These are phyloP conservation scores for Pogonomyrmex barbatus DNA, from an alignment of 1,140 invertebrate species.

Conservation along the genomic window DNA sequence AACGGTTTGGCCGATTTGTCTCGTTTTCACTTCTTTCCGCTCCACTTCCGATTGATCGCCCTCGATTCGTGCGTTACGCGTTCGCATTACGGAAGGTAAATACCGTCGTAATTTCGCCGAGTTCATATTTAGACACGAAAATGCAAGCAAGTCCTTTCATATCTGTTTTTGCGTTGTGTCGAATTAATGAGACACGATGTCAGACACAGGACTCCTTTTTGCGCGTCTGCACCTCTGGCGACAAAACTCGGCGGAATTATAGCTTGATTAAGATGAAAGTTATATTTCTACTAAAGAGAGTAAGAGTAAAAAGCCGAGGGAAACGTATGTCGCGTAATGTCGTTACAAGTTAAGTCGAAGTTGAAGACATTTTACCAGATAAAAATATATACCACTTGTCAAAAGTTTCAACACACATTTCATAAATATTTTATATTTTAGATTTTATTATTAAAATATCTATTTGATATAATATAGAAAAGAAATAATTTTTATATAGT, in stretches of 20 bases:
- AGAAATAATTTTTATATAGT: no score
- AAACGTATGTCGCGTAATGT: not conserved
- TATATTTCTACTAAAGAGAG: not conserved
- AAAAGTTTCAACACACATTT: no score
- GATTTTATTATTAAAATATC: no score
- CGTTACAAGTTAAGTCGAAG: not conserved
- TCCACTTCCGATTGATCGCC: not conserved
- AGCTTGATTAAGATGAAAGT: not conserved
- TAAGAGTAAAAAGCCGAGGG: not conserved
- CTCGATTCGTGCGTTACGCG: slow-evolving; percentile 27
- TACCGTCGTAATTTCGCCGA: slow-evolving; percentile 17
- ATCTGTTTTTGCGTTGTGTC: not conserved
- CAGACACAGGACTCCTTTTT: not conserved
- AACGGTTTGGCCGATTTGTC: not conserved
- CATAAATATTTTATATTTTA: no score
- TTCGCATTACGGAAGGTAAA: slow-evolving; percentile 1
- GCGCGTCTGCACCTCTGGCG: not conserved
- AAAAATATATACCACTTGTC: not conserved
- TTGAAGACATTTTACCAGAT: not conserved
- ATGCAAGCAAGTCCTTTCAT: not conserved
- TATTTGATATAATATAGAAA: no score
- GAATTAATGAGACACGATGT: not conserved
- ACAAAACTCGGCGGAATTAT: slow-evolving; percentile 4
- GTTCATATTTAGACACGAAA: not conserved
- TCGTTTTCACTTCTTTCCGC: slow-evolving; percentile 35